Base-by-base conservation (phyloP, 2,113 vertebrate genomes). In the Onychorhynchus coronatus region DNA sequence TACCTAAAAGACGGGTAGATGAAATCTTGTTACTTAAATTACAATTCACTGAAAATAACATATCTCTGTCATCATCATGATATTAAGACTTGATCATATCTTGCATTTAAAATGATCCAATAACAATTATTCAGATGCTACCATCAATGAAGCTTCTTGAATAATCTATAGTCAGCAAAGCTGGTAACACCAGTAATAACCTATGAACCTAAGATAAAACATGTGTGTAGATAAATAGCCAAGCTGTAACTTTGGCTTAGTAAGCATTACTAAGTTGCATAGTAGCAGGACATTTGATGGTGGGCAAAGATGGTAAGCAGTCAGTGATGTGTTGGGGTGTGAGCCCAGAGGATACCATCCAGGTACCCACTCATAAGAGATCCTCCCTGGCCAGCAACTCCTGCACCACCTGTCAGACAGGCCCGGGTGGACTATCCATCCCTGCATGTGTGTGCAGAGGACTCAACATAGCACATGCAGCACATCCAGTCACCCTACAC, bases 391-490 rank as follows among this genome's bases (percentile, higher is more conserved):
- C 47, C 59, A 74, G 72, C 63, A 89, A 58, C 47, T 87, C 50
- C 59, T 31, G 41, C 1, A 5, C 11, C 27, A 37, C 5, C 39
- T 46, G 37, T 42, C 52, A 44, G 67, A 25, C 28, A 67, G 61
- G n/a, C 6, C 0, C 0, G 37, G 24, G 24, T 33, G 11, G 23
- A 1, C 14, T 17, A 1, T 47, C 63, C 5, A 10, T 11, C 21
- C 0, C 0, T 39, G 9, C 9, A 17, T 13, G 6, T 5, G 25
- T 11, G 13, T 23, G 59, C 35, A 33, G 39, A 11, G 44, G 42
- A 33, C n/a, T 81, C 50, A 31, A 4, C 22, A 4, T 5, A 0
- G 0, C 27, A 12, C 0, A 4, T 4, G 17, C 33, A 61, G 50
- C 71, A 52, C 24, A 39, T 41, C 20, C 47, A 30, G 27, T 61